Conservation (phyloP, 2,888 invertebrate species). For the Drosophila sordidula region DNA sequence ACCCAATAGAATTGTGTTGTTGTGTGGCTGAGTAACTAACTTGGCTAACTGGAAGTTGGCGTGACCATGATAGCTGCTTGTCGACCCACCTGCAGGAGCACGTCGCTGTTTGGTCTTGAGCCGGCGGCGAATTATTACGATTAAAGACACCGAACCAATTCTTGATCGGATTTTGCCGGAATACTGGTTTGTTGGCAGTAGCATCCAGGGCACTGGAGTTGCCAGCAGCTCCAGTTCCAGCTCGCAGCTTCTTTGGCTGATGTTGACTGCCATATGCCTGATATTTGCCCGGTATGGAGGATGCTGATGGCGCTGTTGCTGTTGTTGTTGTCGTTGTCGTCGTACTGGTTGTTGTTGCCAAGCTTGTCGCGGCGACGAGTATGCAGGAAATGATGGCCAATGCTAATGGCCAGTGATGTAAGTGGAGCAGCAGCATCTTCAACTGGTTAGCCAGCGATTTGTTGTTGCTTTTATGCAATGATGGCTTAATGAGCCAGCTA, state of each 20-base stretch:
- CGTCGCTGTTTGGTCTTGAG: conserved; percentile 82
- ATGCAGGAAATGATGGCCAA: conserved; percentile 82
- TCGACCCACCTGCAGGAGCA: conserved; percentile 82
- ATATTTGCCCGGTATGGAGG: conserved; percentile 83
- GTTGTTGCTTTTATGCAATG: conserved; percentile 59
- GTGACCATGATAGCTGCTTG: conserved; percentile 65
- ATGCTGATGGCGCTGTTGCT: conserved; percentile 33
- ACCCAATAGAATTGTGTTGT: conserved; percentile 35
- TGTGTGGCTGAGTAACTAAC: conserved; percentile 30
- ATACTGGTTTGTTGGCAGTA: conserved; percentile 65
- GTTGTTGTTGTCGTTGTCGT: conserved; percentile 4
- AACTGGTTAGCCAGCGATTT: conserved; percentile 36
- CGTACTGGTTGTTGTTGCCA: conserved; percentile 30
- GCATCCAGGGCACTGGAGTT: conserved; percentile 42
- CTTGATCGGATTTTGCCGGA: conserved; percentile 84
- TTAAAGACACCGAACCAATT: conserved; percentile 88
- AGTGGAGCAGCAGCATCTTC: conserved; percentile 80
- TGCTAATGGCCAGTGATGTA: conserved; percentile 78
- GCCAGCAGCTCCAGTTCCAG: conserved; percentile 28
- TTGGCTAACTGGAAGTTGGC: conserved; percentile 69
- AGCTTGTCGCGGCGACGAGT: conserved; percentile 48
- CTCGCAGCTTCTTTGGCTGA: conserved; percentile 63
- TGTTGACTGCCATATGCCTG: conserved; percentile 76
- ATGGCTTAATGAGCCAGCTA: conserved; percentile 60
- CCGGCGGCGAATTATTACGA: conserved; percentile 86